Evolutionary conservation across 2,113 vertebrate species (phyloP).

Genomic region (Tragelaphus buxtoni): DNA sequence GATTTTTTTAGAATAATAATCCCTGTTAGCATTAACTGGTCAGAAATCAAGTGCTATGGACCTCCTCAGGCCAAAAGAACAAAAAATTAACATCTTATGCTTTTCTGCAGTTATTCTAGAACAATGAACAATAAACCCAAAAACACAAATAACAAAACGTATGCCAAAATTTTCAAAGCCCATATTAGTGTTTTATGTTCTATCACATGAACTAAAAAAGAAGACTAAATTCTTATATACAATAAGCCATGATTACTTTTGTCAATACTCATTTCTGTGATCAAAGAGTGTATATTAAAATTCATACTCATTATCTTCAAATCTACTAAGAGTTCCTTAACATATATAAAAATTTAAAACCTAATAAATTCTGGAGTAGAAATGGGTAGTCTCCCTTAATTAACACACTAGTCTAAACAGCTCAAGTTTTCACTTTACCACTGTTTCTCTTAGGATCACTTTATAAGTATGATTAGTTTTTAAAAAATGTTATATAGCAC

Average conservation of each 20-base stretch:
- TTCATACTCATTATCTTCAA: not conserved
- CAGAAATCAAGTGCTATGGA: not conserved
- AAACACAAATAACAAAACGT: not conserved
- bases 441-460: not conserved
- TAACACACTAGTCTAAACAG: not conserved
- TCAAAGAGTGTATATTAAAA: not conserved
- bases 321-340: not conserved
- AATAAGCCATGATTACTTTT: not conserved
- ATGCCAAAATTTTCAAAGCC: not conserved
- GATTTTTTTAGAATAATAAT: not conserved
- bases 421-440: not conserved
- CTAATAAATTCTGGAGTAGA: not conserved
- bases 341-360: not conserved
- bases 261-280: not conserved
- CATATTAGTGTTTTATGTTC: not conserved
- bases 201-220: not conserved
- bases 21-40: not conserved
- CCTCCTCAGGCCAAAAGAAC: not conserved
- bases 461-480: not conserved
- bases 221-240: not conserved
- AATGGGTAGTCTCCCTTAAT: not conserved
- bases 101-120: not conserved
- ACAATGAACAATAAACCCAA: not conserved
- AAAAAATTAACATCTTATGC: not conserved
- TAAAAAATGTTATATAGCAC: not conserved